These are phyloP conservation scores for Agapornis canus DNA, from an alignment of 2,797 vertebrate species.

Conservation along the genomic window DNA sequence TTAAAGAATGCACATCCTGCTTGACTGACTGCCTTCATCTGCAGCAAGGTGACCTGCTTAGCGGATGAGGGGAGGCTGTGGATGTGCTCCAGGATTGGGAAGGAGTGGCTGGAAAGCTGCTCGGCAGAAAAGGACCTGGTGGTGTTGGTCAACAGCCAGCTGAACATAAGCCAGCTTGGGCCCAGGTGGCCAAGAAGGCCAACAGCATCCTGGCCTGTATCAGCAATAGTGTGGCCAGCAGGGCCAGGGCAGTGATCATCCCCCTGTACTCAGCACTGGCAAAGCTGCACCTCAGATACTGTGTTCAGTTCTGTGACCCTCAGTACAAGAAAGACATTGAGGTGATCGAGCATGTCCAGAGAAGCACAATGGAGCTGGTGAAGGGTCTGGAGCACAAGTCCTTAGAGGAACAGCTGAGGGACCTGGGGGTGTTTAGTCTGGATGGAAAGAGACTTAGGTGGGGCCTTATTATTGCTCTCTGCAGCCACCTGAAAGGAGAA, in stretches of 20 bases:
- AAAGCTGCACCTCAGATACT: background rate
- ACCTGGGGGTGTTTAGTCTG: background rate
- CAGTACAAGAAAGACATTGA: background rate
- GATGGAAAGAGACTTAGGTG: background rate
- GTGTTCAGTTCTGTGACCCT: background rate
- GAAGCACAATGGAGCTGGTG: background rate
- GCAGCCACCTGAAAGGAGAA: background rate
- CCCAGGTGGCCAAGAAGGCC: background rate
- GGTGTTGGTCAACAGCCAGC: rapidly evolving
- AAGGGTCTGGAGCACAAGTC: background rate
- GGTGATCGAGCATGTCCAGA: background rate
- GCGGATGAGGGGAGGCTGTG: background rate
- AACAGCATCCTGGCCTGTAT: background rate
- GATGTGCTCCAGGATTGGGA: background rate
- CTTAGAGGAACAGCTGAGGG: background rate
- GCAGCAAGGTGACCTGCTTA: background rate
- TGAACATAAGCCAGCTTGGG: background rate
- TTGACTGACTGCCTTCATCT: background rate
- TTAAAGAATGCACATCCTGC: background rate
- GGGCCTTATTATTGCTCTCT: background rate
- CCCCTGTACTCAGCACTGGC: too few relatives aligned
- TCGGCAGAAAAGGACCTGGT: too few relatives aligned
- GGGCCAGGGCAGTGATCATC: background rate
- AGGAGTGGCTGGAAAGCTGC: too few relatives aligned
- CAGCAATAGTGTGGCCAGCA: background rate